Conservation (phyloP, 2,888 invertebrate genomes). For the Melieria omissa region DNA sequence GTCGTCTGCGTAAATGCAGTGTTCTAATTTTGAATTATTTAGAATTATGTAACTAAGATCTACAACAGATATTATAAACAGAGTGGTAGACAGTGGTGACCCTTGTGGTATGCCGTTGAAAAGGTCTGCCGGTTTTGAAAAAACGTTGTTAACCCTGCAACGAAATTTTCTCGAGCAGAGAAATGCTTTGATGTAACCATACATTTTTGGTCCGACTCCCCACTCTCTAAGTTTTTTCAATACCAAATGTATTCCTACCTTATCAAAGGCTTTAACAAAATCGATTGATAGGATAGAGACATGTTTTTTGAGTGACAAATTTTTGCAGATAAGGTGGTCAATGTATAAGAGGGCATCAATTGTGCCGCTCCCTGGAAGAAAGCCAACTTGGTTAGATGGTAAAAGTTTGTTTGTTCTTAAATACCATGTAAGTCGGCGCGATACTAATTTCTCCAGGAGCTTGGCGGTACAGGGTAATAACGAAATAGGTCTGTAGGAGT, state of each 20-base stretch:
- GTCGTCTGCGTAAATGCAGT: slow-evolving; percentile 6
- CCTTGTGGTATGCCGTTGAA: slow-evolving; percentile 33
- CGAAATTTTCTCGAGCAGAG: slow-evolving; percentile 36
- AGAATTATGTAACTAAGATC: too few relatives aligned
- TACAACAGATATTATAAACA: too few relatives aligned
- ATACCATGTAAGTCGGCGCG: slow-evolving; percentile 51
- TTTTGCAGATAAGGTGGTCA: slow-evolving; percentile 12
- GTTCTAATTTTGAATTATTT: too few relatives aligned
- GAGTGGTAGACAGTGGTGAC: too few relatives aligned
- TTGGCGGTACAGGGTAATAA: slow-evolving; percentile 22
- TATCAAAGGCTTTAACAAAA: slow-evolving; percentile 29
- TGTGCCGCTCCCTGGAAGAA: slow-evolving; percentile 20
- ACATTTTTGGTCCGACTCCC: slow-evolving; percentile 29
- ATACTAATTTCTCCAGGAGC: slow-evolving; percentile 25
- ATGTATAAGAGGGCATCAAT: slow-evolving; percentile 18
- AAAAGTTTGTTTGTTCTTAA: slow-evolving; percentile 19
- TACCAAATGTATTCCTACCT: slow-evolving; percentile 20
- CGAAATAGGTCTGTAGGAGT: slow-evolving; percentile 12
- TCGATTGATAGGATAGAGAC: slow-evolving; percentile 26
- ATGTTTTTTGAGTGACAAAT: slow-evolving; percentile 33
- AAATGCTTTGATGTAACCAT: slow-evolving; percentile 33
- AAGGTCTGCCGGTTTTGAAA: slow-evolving; percentile 24
- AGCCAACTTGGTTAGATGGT: slow-evolving; percentile 23
- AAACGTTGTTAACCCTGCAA: slow-evolving; percentile 12
- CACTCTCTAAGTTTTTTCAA: slow-evolving; percentile 22